Evolutionary conservation across 2,797 vertebrate species (phyloP), one percentile per base, ranked within the genome.

Genomic region (Limnodromus scolopaceus): DNA sequence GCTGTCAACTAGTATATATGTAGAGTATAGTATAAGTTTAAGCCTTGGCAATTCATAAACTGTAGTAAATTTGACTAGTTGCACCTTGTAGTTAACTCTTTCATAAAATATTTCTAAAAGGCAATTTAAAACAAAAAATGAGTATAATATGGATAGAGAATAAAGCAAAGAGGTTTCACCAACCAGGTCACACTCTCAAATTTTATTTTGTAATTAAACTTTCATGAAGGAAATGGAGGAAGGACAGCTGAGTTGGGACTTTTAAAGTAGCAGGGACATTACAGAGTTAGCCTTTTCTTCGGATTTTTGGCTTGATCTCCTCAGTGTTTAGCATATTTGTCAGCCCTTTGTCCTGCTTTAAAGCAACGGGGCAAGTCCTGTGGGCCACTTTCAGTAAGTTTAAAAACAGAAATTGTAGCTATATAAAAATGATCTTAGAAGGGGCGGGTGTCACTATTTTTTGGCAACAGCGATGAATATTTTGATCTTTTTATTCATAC

Each of bases 401-500:
- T 88, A 61, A 89, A 94, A 93, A 3, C 57, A 93, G 82, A 88
- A 93, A 84, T 54, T 81, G 43, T 65, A 89, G 51, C 65, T 95
- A 12, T 84, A 88, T 78, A 58, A 57, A 91, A 94, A 92, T 46
- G 22, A 70, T 88, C 41, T 87, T 84, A 30, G n/a, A 54, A 88
- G 43, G 55, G 17, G 14, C 1, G 30, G 13, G 24, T 89, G 72
- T 70, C 43, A 39, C 83, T 86, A 0, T 51, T 81, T 94, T 81
- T 90, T 95, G 91, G 87, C 93, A 93, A 55, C 46, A 87, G 25
- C n/a, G 38, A 3, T 82, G 72, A 93, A 69, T 96, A 81, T 96
- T 94, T 95, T 86, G 27, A 53, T 92, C 66, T 94, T 92, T 96
- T 96, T 89, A 84, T 66, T 95, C 84, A 34, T 95, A 20, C 2